Evolutionary conservation across 2,888 invertebrate species (phyloP).

Genomic region (Coelopa pilipes): DNA sequence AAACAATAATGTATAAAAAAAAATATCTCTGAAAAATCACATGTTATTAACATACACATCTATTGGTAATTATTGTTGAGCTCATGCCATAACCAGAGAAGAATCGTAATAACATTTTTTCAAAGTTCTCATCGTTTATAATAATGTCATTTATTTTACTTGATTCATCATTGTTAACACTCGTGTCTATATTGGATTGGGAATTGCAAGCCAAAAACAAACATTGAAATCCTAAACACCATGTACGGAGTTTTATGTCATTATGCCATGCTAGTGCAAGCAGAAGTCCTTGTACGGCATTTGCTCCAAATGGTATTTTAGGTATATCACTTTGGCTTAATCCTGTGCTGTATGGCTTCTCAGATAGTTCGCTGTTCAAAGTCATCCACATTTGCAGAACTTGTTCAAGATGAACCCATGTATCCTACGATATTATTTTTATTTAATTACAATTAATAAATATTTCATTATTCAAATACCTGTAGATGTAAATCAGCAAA

Average conservation of each 20-base stretch:
- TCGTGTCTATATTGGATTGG: constrained; percentile 63
- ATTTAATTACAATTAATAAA: background rate
- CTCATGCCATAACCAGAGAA: constrained; percentile 73
- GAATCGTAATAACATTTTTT: constrained; percentile 73
- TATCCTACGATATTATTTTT: constrained; percentile 68
- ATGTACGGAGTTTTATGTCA: constrained; percentile 77
- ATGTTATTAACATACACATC: constrained; percentile 58
- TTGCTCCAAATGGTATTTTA: constrained; percentile 73
- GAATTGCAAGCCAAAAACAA: constrained; percentile 77
- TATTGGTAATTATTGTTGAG: constrained; percentile 62
- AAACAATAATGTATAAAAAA: background rate
- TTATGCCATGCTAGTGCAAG: constrained; percentile 75
- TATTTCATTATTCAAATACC: constrained; percentile 52
- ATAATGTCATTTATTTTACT: constrained; percentile 70
- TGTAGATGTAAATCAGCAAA: constrained; percentile 74
- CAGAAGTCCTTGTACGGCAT: constrained; percentile 75
- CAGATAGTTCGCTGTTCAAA: constrained; percentile 73
- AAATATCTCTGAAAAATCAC: background rate
- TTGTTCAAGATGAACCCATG: constrained; percentile 83
- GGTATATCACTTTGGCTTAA: constrained; percentile 73
- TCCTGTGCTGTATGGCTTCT: constrained; percentile 67
- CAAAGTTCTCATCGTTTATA: constrained; percentile 73
- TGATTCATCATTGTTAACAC: constrained; percentile 56
- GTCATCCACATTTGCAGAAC: constrained; percentile 89
- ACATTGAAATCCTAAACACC: constrained; percentile 80